phyloP scores from a whole-genome alignment of 2,888 invertebrate genomes.

The Catocala nupta region DNA sequence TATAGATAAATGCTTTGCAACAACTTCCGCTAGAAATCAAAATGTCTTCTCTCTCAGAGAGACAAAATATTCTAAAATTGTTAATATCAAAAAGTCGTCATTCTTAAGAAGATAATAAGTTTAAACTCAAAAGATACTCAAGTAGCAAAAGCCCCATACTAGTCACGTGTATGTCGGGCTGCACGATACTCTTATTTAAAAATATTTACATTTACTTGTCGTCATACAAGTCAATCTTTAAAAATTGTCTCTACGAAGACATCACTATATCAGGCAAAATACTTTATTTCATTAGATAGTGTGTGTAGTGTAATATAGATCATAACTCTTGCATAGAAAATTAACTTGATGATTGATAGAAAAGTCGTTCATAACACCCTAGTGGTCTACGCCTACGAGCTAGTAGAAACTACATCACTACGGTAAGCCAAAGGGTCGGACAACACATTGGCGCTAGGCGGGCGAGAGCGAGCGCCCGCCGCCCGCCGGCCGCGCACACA shows the following conservation, averaged over 20 bases:
- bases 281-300: constrained; percentile 78
- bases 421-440: constrained; percentile 86
- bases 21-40: constrained; percentile 80
- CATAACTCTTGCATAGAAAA: constrained; percentile 86
- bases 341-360: constrained; percentile 84
- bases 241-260: constrained; percentile 85
- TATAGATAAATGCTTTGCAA: constrained; percentile 86
- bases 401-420: constrained; percentile 86
- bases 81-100: constrained; percentile 75
- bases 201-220: constrained; percentile 85
- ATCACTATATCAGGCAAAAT: constrained; percentile 85
- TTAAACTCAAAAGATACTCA: constrained; percentile 76
- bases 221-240: constrained; percentile 80
- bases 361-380: constrained; percentile 86
- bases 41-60: constrained; percentile 73
- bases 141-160: constrained; percentile 81
- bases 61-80: constrained; percentile 68
- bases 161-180: constrained; percentile 77
- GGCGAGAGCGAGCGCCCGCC: constrained; percentile 51
- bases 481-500: constrained; percentile 70
- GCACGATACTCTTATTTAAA: constrained; percentile 73
- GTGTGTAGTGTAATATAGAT: constrained; percentile 84
- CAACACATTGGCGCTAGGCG: constrained; percentile 71
- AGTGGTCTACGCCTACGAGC: constrained; percentile 86
- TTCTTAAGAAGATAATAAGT: constrained; percentile 76